phyloP scores from a whole-genome alignment of 2,797 vertebrate species.

The Poeciliopsis paucimaculata region DNA sequence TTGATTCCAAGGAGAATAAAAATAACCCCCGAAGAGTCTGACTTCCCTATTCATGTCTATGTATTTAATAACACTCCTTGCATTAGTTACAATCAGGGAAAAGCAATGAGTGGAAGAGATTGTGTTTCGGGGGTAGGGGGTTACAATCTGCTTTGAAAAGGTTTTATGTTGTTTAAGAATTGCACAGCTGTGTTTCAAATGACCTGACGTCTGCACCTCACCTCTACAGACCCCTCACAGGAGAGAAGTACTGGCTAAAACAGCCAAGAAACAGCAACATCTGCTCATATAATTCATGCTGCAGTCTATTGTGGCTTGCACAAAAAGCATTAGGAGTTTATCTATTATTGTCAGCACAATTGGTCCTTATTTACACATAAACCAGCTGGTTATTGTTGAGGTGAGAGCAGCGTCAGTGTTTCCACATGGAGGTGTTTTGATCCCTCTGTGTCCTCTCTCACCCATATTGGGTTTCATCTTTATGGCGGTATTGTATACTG shows the following conservation, averaged over 20 bases:
- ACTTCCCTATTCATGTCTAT: conserved; percentile 55
- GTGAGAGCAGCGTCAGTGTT: conserved; percentile 70
- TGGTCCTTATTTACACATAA: conserved; percentile 44
- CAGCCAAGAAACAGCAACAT: conserved; percentile 8
- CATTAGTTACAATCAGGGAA: conserved; percentile 81
- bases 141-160: conserved; percentile 68
- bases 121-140: conserved; percentile 51
- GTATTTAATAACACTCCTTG: conserved; percentile 77
- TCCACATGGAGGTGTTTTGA: conserved; percentile 67
- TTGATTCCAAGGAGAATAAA: conserved; percentile 54
- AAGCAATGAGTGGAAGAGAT: conserved; percentile 69
- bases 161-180: conserved; percentile 48
- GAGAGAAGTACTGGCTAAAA: background rate
- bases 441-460: conserved; percentile 74
- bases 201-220: conserved; percentile 69
- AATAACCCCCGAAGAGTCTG: conserved; percentile 64
- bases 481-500: conserved; percentile 94
- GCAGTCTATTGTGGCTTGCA: conserved; percentile 60
- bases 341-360: conserved; percentile 35
- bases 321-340: conserved; percentile 53
- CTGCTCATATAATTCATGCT: conserved; percentile 26
- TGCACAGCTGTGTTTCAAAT: conserved; percentile 83
- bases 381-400: conserved; percentile 47
- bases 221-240: conserved; percentile 28
- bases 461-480: conserved; percentile 95